phyloP scores from a whole-genome alignment of 2,797 vertebrate genomes.

The Tiaroga cobitis region DNA sequence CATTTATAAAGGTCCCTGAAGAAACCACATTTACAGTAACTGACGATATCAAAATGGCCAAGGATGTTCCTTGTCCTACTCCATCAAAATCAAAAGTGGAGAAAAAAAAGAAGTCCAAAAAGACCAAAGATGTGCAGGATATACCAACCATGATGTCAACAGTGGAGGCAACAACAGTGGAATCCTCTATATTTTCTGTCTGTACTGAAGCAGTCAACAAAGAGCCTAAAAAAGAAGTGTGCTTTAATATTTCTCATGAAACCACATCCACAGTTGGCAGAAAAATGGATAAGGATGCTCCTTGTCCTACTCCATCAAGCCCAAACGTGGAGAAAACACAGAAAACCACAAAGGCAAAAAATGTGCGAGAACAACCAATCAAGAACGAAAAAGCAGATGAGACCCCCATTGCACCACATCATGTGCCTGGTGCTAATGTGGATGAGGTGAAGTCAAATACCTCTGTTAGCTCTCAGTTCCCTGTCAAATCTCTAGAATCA shows the following conservation, averaged over 20 bases:
- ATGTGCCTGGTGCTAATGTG: constrained; percentile 24
- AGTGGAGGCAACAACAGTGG: constrained; percentile 65
- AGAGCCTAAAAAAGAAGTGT: constrained; percentile 20
- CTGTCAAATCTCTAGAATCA: constrained; percentile 24
- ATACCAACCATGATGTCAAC: background rate
- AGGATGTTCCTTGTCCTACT: constrained; percentile 17
- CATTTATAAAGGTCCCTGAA: constrained; percentile 40
- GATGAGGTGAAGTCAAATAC: constrained; percentile 31
- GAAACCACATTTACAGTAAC: constrained; percentile 52
- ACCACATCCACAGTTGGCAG: constrained; percentile 46
- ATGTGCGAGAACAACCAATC: constrained; percentile 33
- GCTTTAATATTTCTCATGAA: constrained; percentile 48
- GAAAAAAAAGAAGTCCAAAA: constrained; percentile 21
- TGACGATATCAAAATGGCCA: constrained; percentile 40
- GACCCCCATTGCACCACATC: background rate
- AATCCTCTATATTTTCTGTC: constrained; percentile 54
- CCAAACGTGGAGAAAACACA: background rate
- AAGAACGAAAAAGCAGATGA: constrained; percentile 47
- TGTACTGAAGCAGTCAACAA: constrained; percentile 51
- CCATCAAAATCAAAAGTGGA: constrained; percentile 28
- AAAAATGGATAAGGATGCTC: constrained; percentile 39
- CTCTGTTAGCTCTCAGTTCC: constrained; percentile 46
- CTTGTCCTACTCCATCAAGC: constrained; percentile 19
- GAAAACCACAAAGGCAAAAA: constrained; percentile 16
- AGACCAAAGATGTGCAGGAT: constrained; percentile 12